These are phyloP conservation scores for Coelogynopora nodosa DNA, from an alignment of 2,888 invertebrate species.

Conservation along the genomic window DNA sequence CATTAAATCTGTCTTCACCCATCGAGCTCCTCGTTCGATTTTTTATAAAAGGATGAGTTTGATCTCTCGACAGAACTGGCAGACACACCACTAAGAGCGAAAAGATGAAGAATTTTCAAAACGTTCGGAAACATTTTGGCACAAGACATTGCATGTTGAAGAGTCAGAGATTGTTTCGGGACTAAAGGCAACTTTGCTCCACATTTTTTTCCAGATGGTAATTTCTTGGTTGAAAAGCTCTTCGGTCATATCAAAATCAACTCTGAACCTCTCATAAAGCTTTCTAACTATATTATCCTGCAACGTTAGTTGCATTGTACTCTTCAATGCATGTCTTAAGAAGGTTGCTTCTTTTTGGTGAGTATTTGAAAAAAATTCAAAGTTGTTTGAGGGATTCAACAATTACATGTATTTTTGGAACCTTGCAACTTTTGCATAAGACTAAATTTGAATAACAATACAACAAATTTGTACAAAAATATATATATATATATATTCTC, in stretches of 20 bases:
- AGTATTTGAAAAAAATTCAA: too few relatives aligned
- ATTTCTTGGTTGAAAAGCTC: not conserved
- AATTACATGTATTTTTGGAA: too few relatives aligned
- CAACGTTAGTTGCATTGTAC: conserved; percentile 35
- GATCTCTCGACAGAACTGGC: not conserved
- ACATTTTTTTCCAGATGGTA: not conserved
- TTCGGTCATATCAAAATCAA: not conserved
- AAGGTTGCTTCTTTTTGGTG: too few relatives aligned
- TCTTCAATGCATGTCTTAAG: too few relatives aligned
- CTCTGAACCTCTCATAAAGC: not conserved
- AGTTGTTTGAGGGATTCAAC: too few relatives aligned
- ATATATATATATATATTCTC: too few relatives aligned
- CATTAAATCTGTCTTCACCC: not conserved
- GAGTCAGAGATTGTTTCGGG: not conserved
- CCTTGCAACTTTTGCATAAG: too few relatives aligned
- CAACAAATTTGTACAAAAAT: too few relatives aligned
- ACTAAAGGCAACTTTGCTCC: not conserved
- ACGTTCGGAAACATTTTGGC: conserved; percentile 16
- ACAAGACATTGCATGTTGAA: conserved; percentile 12
- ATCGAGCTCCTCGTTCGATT: not conserved
- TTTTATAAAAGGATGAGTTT: conserved; percentile 15
- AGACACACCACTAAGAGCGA: conserved; percentile 21
- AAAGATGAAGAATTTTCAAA: conserved; percentile 16
- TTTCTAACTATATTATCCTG: not conserved
- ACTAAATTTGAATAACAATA: too few relatives aligned